These are phyloP conservation scores for Epizoanthus illoricatus DNA, from an alignment of 92 coral and sea anemone species.

Conservation along the genomic window DNA sequence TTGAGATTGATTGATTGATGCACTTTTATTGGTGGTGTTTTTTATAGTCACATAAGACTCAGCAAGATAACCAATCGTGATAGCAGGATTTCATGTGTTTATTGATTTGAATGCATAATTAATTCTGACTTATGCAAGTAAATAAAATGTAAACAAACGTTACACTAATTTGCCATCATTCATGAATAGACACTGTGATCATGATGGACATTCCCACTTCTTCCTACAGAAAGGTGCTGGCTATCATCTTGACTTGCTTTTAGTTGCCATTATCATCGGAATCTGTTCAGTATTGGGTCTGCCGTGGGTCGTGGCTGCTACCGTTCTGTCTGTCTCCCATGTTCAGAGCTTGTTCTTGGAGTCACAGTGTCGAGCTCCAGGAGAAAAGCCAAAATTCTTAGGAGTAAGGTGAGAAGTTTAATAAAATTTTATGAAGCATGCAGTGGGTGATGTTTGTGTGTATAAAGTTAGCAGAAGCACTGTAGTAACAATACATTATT, in stretches of 20 bases:
- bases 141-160: no score
- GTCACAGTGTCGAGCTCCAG: slow-evolving; percentile 91
- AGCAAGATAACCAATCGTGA: no score
- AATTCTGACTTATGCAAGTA: no score
- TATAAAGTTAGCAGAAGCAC: no score
- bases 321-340: slow-evolving; percentile 91
- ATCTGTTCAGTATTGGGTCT: slow-evolving; percentile 90
- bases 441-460: not conserved
- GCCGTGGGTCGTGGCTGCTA: slow-evolving; percentile 98
- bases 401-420: slow-evolving; percentile 82
- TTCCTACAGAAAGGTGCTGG: slow-evolving; percentile 95
- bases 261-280: slow-evolving; percentile 87
- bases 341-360: slow-evolving; percentile 98
- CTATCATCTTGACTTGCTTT: slow-evolving; percentile 85
- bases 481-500: no score
- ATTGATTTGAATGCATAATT: no score
- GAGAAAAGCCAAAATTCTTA: slow-evolving; percentile 88
- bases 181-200: not conserved
- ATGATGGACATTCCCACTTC: not conserved
- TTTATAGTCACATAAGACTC: no score
- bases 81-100: no score
- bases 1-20: no score
- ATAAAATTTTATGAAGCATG: not conserved
- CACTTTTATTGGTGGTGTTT: no score
- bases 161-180: no score